These are phyloP conservation scores for Panthera tigris DNA, from an alignment of 2,113 vertebrate species.

Conservation along the genomic window DNA sequence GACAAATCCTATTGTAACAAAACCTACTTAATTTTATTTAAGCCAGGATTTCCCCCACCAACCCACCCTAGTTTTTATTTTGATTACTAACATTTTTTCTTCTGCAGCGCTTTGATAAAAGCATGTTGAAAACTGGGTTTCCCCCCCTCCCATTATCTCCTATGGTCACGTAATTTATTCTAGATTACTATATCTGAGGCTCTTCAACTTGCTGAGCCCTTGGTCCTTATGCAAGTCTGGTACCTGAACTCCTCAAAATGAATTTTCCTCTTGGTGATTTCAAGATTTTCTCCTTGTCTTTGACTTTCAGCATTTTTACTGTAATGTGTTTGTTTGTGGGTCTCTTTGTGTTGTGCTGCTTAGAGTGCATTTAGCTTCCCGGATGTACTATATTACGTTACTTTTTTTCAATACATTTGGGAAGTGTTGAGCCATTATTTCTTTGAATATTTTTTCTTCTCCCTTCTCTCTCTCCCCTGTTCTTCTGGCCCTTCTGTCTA, in stretches of 20 bases:
- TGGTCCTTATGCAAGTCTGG: not conserved
- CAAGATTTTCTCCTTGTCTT: not conserved
- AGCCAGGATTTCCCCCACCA: not conserved
- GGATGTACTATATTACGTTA: not conserved
- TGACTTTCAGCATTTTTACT: not conserved
- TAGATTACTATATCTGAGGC: not conserved
- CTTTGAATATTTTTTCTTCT: not conserved
- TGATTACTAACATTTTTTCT: not conserved
- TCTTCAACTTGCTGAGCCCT: not conserved
- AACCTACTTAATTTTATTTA: slow-evolving; percentile 30
- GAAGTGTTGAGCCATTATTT: not conserved
- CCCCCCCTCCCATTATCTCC: accelerated
- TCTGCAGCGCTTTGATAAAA: slow-evolving; percentile 16
- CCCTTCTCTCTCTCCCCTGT: not conserved
- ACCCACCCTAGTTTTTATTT: not conserved
- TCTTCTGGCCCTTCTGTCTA: not conserved
- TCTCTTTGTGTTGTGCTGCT: not conserved
- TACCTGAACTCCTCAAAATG: not conserved
- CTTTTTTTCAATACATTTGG: slow-evolving; percentile 1
- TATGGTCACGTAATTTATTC: not conserved
- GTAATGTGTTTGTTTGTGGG: not conserved
- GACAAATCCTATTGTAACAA: not conserved
- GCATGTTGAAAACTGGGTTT: not conserved
- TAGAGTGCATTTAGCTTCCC: not conserved
- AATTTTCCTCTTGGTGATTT: not conserved